Evolutionary conservation across 2,888 invertebrate species (phyloP), one percentile per base, ranked within the genome.

Genomic region (Drosophila eohydei): DNA sequence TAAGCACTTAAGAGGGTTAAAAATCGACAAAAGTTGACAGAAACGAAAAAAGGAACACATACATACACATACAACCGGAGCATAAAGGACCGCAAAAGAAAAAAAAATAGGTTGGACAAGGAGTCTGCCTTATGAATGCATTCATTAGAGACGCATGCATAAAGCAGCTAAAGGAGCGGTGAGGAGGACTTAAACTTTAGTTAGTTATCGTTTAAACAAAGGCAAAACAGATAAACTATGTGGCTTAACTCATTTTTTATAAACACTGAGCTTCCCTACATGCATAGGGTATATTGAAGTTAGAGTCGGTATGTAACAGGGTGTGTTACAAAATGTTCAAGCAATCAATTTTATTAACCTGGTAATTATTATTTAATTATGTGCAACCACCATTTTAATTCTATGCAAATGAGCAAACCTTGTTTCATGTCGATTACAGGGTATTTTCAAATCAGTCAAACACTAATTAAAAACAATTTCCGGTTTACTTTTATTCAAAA

Each of bases 1-100:
- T 89, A 89, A 88, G 88, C 88, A 88, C 88, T 89, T 88, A 89
- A 89, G 88, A 88, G 89, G 89, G 86, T 88, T 88, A 88, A 87
- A 79, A 87, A 87, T 84, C 80, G 74, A 81, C 78, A 87, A 84
- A 79, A 87, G 86, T 80, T 87, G 87, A 88, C 87, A 84, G 67
- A 70, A 65, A 46, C 52, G 64, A 62, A 40, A 48, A 65, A 65
- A 60, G 61, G 66, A 64, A 60, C 32, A 56, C 32, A 63, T 30
- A 41, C 55, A 41, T 62, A 60, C 32, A 56, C 32, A 63, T 30
- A 41, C 55, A 41, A 38, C 36, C 43, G 34, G 43, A 43, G 44
- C 56, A 65, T 54, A 81, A 84, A 85, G 85, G 72, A 80, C 70
- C 61, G 68, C 60, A 68, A 60, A 54, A 73, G 67, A 72, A 71